Evolutionary conservation across 2,113 vertebrate species (phyloP), one percentile per base, ranked within the genome.

Genomic region (Atractosteus spatula): DNA sequence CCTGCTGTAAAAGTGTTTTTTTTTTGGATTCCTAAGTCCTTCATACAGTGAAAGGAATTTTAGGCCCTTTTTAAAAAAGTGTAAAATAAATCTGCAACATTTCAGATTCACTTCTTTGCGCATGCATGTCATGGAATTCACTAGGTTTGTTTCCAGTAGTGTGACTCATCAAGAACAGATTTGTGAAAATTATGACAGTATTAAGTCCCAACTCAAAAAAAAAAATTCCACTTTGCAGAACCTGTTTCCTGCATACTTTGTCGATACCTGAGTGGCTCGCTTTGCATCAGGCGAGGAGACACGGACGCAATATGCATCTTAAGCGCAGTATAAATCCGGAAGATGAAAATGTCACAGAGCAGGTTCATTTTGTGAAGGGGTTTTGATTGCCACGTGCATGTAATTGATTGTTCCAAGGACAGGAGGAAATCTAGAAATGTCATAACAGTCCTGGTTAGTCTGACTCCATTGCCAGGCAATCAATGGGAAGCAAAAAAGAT

Each of bases 401-500:
- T 91, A 91, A 92, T 92, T 92, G 91, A 92, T 92, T 91, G 91
- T 91, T 91, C 85, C 90, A 90, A 91, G 91, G 90, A 92, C 91
- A 90, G 91, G 87, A 88, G 91, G 91, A 91, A 91, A 91, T 91
- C 90, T 91, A 88, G 91, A 91, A 91, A 91, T 92, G 91, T 93
- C 91, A 92, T 92, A 92, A 92, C 91, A 92, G 88, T 84, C 85
- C 87, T 88, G 90, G 88, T 91, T 90, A 90, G 88, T 86, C 90
- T 82, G 85, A 85, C 91, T 88, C 90, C 88, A 87, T 89, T 80
- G 84, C 90, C 78, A 68, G 81, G 86, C 90, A 84, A 93, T 93
- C 91, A 88, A 93, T 93, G 89, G 78, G 82, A 89, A 88, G 89
- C 89, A 91, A 92, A 92, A 92, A 91, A 87, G 86, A 86, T 90